phyloP scores from a whole-genome alignment of 2,113 vertebrate genomes.

The Odocoileus hemionus region DNA sequence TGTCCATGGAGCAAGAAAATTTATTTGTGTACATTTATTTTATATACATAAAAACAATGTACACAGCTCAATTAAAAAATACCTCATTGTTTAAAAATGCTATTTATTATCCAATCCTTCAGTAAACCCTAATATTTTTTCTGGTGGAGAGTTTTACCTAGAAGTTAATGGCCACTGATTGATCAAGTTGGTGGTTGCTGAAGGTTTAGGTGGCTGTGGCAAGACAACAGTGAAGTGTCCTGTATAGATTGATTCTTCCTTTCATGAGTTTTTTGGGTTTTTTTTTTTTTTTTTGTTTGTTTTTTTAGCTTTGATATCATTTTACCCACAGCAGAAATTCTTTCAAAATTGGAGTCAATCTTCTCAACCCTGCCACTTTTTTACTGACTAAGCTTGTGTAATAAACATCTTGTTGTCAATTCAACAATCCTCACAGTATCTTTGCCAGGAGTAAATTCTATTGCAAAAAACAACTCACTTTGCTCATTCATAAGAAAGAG shows the following conservation, averaged over 20 bases:
- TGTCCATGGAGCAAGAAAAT: background rate
- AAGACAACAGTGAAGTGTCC: background rate
- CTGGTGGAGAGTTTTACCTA: background rate
- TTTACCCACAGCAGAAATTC: background rate
- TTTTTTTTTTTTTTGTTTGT: background rate
- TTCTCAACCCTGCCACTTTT: background rate
- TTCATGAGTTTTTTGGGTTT: background rate
- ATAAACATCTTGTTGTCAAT: background rate
- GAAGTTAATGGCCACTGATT: background rate
- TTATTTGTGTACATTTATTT: background rate
- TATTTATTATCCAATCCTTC: background rate
- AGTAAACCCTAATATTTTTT: background rate
- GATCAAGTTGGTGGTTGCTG: background rate
- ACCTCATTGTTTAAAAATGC: background rate
- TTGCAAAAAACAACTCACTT: background rate
- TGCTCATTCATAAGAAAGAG: background rate
- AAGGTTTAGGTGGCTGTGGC: background rate
- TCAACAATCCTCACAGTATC: background rate
- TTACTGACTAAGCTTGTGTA: background rate
- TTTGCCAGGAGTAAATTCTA: background rate
- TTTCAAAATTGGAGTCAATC: background rate
- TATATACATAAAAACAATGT: background rate
- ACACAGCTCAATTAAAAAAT: background rate
- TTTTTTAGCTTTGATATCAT: background rate
- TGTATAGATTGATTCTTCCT: background rate